phyloP scores from a whole-genome alignment of 1,140 invertebrate species.

The Trichonephila inaurata region DNA sequence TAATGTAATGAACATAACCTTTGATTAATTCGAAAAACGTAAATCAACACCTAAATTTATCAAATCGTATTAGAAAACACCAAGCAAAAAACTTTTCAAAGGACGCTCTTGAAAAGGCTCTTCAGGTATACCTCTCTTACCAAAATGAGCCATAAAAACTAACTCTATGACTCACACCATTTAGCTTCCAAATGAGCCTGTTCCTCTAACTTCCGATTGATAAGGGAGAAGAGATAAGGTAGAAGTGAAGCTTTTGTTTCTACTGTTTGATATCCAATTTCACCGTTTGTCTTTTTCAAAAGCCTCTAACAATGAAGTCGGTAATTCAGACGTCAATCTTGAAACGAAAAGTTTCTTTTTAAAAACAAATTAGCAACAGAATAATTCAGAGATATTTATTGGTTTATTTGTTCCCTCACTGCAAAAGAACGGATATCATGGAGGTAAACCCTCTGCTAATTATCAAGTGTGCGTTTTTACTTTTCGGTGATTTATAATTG shows the following conservation, averaged over 20 bases:
- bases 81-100: too few relatives aligned
- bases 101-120: too few relatives aligned
- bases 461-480: slow-evolving; percentile 43
- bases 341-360: slow-evolving; percentile 54
- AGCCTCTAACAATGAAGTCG: slow-evolving; percentile 47
- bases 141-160: neutral
- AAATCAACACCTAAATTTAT: too few relatives aligned
- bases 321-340: slow-evolving; percentile 73
- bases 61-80: too few relatives aligned
- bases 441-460: slow-evolving; percentile 6
- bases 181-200: neutral
- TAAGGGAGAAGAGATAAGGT: slow-evolving; percentile 60
- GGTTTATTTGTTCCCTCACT: neutral
- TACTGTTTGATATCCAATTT: slow-evolving; percentile 73
- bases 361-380: slow-evolving; percentile 72
- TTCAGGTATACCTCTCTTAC: too few relatives aligned
- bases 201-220: slow-evolving; percentile 55
- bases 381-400: slow-evolving; percentile 38
- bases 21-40: too few relatives aligned
- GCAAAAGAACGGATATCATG: slow-evolving; percentile 1
- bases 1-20: too few relatives aligned
- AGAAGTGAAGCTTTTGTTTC: slow-evolving; percentile 55
- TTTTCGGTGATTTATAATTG: slow-evolving; percentile 44
- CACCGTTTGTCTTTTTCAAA: slow-evolving; percentile 75
- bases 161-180: neutral